Percentiles rank a stretch among this genome's conserved stretches.
phyloP scores from a whole-genome alignment of 2,888 invertebrate species.

The Drosophila cognata region DNA sequence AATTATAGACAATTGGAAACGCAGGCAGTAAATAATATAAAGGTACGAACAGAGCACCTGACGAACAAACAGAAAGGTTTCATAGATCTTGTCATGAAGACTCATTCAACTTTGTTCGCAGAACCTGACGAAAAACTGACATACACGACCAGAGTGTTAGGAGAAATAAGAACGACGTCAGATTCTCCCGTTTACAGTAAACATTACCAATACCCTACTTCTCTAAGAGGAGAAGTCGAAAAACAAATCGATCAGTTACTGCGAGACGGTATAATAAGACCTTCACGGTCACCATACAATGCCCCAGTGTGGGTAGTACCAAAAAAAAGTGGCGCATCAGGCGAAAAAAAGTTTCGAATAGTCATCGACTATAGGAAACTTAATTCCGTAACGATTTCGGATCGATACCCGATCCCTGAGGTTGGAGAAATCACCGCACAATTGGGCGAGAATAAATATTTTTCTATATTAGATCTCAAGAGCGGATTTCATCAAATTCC shows the following conservation, averaged over 20 bases:
- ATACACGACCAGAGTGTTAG: too few species aligned
- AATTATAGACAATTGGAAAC: background rate
- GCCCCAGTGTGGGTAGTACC: constrained; percentile 4
- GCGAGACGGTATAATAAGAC: constrained; percentile 4
- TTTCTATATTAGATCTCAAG: background rate
- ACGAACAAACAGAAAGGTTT: background rate
- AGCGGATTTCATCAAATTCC: too few species aligned
- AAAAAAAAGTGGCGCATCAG: background rate
- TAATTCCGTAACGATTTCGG: too few species aligned
- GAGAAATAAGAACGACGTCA: too few species aligned
- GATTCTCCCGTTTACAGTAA: background rate
- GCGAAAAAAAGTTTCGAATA: background rate
- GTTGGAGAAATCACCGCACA: constrained; percentile 3
- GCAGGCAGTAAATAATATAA: background rate
- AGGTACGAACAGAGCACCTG: background rate
- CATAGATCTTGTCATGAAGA: background rate
- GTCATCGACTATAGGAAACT: too few species aligned
- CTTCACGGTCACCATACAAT: constrained; percentile 9
- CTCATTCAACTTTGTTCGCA: too few species aligned
- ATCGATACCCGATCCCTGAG: background rate
- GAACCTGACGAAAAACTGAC: too few species aligned
- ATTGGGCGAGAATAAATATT: constrained; percentile 2
- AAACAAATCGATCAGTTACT: background rate
- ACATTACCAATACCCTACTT: constrained; percentile 7
- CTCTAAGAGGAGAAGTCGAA: constrained; percentile 1